These are phyloP conservation scores for Camelus dromedarius DNA, from an alignment of 2,113 vertebrate species.

Conservation along the genomic window DNA sequence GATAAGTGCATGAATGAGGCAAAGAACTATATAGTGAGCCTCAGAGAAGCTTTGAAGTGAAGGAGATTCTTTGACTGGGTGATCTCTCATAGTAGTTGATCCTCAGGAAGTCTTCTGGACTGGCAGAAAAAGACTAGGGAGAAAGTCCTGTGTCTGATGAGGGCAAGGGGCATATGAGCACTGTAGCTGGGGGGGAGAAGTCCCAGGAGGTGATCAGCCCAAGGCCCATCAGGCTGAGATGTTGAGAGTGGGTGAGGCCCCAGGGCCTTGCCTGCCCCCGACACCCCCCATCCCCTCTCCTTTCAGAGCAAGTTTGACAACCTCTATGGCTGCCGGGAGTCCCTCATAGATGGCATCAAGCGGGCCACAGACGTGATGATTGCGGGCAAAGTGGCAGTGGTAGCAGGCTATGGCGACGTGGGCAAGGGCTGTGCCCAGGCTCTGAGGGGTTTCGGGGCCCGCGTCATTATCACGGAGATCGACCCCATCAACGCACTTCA, in stretches of 20 bases:
- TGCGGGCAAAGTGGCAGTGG: constrained; percentile 97
- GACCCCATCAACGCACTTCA: constrained; percentile 98
- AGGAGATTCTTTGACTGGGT: neutral
- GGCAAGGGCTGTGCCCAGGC: constrained; percentile 99
- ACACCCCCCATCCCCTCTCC: neutral
- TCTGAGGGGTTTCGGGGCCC: constrained; percentile 94
- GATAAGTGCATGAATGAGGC: neutral
- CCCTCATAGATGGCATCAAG: constrained; percentile 98
- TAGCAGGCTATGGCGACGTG: constrained; percentile 97
- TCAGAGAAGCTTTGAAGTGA: constrained; percentile 16
- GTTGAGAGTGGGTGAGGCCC: neutral
- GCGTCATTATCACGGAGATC: constrained; percentile 97
- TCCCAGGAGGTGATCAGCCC: neutral
- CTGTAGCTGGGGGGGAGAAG: neutral
- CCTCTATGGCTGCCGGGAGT: constrained; percentile 98
- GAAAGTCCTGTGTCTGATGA: neutral
- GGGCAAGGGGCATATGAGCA: neutral
- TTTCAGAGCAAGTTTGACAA: constrained; percentile 99
- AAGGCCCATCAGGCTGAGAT: neutral
- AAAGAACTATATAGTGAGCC: neutral
- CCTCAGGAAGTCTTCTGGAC: neutral
- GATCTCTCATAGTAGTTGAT: neutral
- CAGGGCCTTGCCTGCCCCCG: neutral
- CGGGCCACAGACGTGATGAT: constrained; percentile 99
- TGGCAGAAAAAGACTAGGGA: neutral